These are phyloP conservation scores for Xiphophorus birchmanni DNA, from an alignment of 2,797 vertebrate genomes.

Conservation along the genomic window DNA sequence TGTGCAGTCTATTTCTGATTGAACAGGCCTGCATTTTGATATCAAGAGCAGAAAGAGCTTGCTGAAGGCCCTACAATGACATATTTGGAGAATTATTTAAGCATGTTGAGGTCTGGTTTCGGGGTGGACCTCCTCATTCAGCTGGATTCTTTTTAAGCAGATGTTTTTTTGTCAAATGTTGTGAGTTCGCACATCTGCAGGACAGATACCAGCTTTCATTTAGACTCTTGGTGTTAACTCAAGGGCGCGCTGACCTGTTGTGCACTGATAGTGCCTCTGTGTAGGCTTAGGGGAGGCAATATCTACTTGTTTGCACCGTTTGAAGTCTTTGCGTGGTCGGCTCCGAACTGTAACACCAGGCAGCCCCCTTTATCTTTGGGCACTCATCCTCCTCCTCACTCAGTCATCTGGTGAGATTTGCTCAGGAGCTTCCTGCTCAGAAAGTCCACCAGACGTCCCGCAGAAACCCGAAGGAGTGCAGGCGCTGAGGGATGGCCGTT, in stretches of 20 bases:
- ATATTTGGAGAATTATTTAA: not conserved
- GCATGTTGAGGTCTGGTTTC: not conserved
- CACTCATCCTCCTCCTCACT: conserved; percentile 15
- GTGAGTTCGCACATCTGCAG: conserved; percentile 12
- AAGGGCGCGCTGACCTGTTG: conserved; percentile 47
- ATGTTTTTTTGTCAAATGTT: not conserved
- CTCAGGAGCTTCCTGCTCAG: conserved; percentile 51
- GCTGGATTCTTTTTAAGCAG: conserved; percentile 2
- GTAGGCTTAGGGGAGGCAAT: conserved; percentile 38
- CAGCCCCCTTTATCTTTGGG: conserved; percentile 36
- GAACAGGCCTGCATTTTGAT: not conserved
- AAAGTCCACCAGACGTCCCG: conserved; percentile 52
- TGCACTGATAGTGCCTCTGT: conserved; percentile 22
- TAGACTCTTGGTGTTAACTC: conserved; percentile 13
- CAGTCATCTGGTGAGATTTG: conserved; percentile 37
- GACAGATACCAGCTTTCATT: conserved; percentile 20
- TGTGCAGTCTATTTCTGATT: not conserved
- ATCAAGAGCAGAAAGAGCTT: not conserved
- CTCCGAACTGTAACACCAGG: conserved; percentile 69
- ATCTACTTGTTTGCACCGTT: conserved; percentile 56
- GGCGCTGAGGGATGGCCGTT: not conserved
- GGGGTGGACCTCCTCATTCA: not conserved
- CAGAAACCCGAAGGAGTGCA: not conserved
- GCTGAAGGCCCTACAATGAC: not conserved
- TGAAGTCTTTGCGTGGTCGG: conserved; percentile 56